Conservation (phyloP, 1,140 invertebrate genomes). For the Platyscapa corneri region DNA sequence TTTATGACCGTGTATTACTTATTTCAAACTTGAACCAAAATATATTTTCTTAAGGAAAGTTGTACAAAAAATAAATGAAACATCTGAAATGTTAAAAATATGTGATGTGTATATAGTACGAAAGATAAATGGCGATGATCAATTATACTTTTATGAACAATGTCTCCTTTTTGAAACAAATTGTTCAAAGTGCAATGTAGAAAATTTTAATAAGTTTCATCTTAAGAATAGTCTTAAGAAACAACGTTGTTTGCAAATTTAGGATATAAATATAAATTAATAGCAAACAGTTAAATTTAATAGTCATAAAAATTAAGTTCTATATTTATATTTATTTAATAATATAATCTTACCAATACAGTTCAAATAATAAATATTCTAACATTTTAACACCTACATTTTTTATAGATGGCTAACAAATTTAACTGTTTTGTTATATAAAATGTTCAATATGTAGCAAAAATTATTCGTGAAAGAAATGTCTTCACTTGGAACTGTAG, state of each 20-base stretch:
- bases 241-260: constrained; percentile 46
- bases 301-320: constrained; percentile 16
- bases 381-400: neutral
- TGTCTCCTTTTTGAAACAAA: constrained; percentile 43
- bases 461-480: constrained; percentile 45
- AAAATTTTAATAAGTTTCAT: constrained; percentile 34
- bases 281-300: constrained; percentile 44
- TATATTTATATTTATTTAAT: constrained; percentile 5
- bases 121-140: constrained; percentile 30
- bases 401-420: constrained; percentile 37
- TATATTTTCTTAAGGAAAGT: constrained; percentile 52
- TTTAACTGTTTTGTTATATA: constrained; percentile 45
- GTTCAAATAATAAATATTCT: neutral
- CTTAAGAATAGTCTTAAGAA: constrained; percentile 36
- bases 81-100: constrained; percentile 42
- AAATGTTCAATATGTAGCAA: constrained; percentile 48
- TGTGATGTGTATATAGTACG: constrained; percentile 48
- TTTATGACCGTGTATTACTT: neutral
- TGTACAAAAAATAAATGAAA: constrained; percentile 49
- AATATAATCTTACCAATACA: neutral
- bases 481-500: constrained; percentile 53
- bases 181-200: constrained; percentile 46
- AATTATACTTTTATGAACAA: constrained; percentile 46
- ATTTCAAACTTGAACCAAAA: constrained; percentile 32
- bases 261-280: constrained; percentile 38